Percentiles rank a stretch among this genome's conserved stretches.
These are phyloP conservation scores for Macrobrachium rosenbergii DNA, from an alignment of 1,140 invertebrate species.

Conservation along the genomic window DNA sequence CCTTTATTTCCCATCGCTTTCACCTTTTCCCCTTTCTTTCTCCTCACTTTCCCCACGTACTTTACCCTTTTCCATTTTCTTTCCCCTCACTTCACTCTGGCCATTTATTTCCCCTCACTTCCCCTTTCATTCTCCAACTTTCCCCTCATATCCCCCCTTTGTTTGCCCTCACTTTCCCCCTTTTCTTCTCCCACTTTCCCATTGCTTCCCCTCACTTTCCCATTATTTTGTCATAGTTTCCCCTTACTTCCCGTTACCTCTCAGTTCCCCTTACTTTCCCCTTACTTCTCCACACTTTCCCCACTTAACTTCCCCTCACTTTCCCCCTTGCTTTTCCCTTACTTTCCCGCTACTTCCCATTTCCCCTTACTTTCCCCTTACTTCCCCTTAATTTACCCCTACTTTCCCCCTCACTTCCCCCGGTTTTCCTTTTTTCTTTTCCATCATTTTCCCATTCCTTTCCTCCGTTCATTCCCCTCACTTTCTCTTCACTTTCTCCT, in stretches of 20 bases:
- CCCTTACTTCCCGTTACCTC: background rate
- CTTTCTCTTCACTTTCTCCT: background rate
- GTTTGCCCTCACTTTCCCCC: background rate
- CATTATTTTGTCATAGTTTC: background rate
- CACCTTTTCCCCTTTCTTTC: background rate
- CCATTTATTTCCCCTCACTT: background rate
- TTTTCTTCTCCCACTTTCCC: conserved; percentile 16
- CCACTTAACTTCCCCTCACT: background rate
- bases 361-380: no score
- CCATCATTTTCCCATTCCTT: background rate
- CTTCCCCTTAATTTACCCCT: background rate
- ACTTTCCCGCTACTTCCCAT: no score
- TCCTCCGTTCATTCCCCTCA: no score
- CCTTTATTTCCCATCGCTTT: background rate
- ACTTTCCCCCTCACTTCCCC: background rate
- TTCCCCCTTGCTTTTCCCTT: background rate
- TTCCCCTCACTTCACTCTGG: background rate
- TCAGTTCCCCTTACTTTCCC: no score
- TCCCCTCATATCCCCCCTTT: no score
- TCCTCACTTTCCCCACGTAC: background rate
- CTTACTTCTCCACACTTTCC: background rate
- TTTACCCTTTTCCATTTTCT: background rate
- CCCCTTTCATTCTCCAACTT: background rate
- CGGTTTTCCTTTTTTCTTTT: background rate
- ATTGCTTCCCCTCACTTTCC: background rate